These are phyloP conservation scores for Virgularia gustaviana DNA, from an alignment of 92 coral and sea anemone genomes.

Conservation along the genomic window DNA sequence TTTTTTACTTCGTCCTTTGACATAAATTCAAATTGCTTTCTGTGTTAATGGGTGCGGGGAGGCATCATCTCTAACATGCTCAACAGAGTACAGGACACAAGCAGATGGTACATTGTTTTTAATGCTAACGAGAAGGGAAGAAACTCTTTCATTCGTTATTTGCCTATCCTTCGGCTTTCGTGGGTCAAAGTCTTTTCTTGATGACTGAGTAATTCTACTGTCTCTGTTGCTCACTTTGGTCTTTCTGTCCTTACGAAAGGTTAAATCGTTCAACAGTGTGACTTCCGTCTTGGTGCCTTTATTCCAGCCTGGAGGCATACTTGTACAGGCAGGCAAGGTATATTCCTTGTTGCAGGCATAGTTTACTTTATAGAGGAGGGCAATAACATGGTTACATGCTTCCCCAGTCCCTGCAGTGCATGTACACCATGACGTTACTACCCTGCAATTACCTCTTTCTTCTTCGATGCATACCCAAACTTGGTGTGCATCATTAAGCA, in stretches of 20 bases:
- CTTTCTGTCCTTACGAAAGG: conserved; percentile 60
- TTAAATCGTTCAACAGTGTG: conserved; percentile 38
- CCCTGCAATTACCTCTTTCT: conserved; percentile 29
- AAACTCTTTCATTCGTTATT: conserved; percentile 58
- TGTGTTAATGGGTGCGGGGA: not conserved
- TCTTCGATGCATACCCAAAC: conserved; percentile 58
- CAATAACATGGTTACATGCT: conserved; percentile 62
- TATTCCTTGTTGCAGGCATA: conserved; percentile 57
- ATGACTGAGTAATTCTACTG: not conserved
- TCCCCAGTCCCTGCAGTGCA: conserved; percentile 55
- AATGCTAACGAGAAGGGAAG: not conserved
- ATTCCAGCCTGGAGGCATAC: conserved; percentile 65
- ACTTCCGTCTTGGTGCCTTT: conserved; percentile 63
- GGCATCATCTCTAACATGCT: conserved; percentile 3
- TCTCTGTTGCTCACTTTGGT: conserved; percentile 47
- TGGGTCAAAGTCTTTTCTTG: conserved; percentile 54
- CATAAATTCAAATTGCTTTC: not conserved
- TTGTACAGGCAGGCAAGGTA: conserved; percentile 64
- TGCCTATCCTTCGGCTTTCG: conserved; percentile 49
- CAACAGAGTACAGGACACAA: not conserved
- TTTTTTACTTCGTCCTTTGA: not conserved
- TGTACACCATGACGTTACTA: conserved; percentile 64
- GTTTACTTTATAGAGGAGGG: conserved; percentile 54
- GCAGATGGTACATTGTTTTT: not conserved
- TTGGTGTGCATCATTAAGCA: conserved; percentile 53